Evolutionary conservation across 2,888 invertebrate species (phyloP), one percentile per base, ranked within the genome.

Genomic region (Andrena chrysosceles): DNA sequence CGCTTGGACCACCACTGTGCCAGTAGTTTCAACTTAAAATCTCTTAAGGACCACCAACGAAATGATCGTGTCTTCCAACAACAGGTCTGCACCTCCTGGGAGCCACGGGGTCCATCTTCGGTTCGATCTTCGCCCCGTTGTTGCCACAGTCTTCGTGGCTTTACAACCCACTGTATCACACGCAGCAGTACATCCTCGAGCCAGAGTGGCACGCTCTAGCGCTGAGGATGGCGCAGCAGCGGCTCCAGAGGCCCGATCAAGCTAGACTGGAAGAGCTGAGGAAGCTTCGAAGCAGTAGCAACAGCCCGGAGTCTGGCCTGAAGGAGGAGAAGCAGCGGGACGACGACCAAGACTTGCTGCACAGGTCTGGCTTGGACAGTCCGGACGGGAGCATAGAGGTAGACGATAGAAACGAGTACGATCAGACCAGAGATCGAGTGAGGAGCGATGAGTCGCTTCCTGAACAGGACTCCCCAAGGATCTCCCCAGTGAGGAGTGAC

Each of bases 331-430:
- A 86, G 70, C 87, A 85, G 16, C 78, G 81, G 5, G 90, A 86
- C 75, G 88, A 70, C 62, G 87, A 90, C 42, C 90, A 81, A 26
- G 87, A 88, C 13, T 76, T 67, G 5, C 82, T 88, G 4, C 72
- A 85, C 62, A 29, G 90, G 77, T 71, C 89, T 60, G 54, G 91
- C 73, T 13, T 87, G 78, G 62, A 93, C 29, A 94, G 93, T 87
- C 93, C 93, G 0, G 93, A 93, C n/a, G 93, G 92, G 3, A 94
- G 94, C 62, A 94, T 94, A 81, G 94, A 94, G 35, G 93, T 94
- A 1, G 93, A 93, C 78, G 94, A 94, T 70, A 90, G 90, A 56
- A 89, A 87, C 87, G 93, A 93, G 42, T 91, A 89, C 20, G 91
- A 91, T 23, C 86, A 85, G 20, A 90, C 89, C 29, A 89, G 89